Evolutionary conservation across 2,888 invertebrate genomes (phyloP).

Genomic region (Heliconius ethilla): DNA sequence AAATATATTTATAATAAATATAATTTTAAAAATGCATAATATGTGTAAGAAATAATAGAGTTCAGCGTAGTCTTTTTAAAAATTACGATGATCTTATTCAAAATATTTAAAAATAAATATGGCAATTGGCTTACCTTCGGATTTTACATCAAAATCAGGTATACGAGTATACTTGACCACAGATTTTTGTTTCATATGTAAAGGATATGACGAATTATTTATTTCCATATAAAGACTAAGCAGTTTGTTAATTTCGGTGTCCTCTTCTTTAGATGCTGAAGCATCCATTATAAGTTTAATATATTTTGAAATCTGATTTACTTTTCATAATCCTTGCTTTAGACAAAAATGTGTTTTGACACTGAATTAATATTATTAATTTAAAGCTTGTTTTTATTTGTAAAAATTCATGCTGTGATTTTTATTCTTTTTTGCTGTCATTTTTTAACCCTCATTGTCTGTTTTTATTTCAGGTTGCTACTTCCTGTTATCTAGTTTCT

Average conservation of each 20-base stretch:
- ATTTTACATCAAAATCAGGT: conserved; percentile 64
- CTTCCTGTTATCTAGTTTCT: conserved; percentile 19
- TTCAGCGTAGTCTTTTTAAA: not conserved
- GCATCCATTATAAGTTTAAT: conserved; percentile 66
- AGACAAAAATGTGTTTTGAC: conserved; percentile 7
- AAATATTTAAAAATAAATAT: conserved; percentile 13
- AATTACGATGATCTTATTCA: not conserved
- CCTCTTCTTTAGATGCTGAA: conserved; percentile 61
- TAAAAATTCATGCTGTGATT: conserved; percentile 24
- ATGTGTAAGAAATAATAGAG: not conserved
- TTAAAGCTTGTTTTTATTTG: conserved; percentile 17
- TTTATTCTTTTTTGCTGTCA: conserved; percentile 24
- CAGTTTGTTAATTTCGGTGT: conserved; percentile 57
- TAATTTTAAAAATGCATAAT: too few relatives aligned
- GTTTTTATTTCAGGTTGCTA: conserved; percentile 14
- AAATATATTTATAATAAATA: not conserved
- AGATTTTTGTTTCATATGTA: conserved; percentile 56
- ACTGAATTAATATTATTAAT: conserved; percentile 17
- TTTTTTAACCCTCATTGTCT: conserved; percentile 17
- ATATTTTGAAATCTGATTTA: conserved; percentile 26
- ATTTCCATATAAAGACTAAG: conserved; percentile 59
- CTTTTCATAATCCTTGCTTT: conserved; percentile 30
- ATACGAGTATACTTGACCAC: conserved; percentile 72
- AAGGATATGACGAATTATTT: conserved; percentile 55
- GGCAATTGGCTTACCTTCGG: conserved; percentile 58